Percentiles rank a stretch among this genome's conserved stretches.
Conservation (phyloP, 2,113 vertebrate species). For the Heteronetta atricapilla region DNA sequence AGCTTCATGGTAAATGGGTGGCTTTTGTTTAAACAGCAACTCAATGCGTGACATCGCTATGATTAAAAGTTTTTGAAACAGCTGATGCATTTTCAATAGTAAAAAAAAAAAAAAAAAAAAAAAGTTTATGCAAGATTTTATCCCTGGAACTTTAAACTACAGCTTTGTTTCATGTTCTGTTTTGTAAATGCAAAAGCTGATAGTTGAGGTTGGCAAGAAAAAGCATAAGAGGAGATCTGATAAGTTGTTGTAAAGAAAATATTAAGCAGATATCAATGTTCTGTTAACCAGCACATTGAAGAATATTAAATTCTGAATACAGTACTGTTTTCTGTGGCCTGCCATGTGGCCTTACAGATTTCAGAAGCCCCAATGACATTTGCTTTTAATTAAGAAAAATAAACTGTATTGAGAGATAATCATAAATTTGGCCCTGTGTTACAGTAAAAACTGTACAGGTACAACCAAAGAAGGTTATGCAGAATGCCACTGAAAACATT, state of each 20-base stretch:
- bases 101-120: background rate
- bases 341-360: background rate
- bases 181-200: background rate
- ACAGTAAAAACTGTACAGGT: background rate
- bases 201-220: background rate
- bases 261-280: background rate
- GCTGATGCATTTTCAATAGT: background rate
- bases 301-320: constrained; percentile 4
- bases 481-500: background rate
- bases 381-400: constrained; percentile 35
- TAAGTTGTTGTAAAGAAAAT: background rate
- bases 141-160: background rate
- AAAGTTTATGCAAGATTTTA: background rate
- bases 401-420: background rate
- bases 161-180: background rate
- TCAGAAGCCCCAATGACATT: background rate
- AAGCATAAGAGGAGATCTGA: background rate
- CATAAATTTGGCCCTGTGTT: background rate
- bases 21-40: background rate
- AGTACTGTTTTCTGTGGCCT: background rate
- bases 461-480: background rate
- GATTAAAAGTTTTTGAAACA: background rate
- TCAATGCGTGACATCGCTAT: background rate
- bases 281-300: constrained; percentile 38
- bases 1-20: background rate